These are phyloP conservation scores for Amiota communis DNA, from an alignment of 2,888 invertebrate genomes.

Conservation along the genomic window DNA sequence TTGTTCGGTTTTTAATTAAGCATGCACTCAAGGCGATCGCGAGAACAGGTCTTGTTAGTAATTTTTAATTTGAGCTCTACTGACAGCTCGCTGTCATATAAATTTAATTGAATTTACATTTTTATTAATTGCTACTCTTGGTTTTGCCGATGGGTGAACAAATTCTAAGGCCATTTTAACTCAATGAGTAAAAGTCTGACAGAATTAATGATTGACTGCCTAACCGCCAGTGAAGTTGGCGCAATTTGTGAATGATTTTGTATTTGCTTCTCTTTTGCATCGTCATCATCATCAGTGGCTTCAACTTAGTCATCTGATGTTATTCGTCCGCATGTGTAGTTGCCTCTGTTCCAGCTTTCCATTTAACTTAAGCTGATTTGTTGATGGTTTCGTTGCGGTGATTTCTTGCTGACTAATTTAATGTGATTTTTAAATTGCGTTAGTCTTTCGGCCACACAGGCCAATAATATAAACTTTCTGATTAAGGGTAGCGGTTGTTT, in stretches of 20 bases:
- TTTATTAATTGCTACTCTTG: conserved; percentile 68
- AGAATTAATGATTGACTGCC: conserved; percentile 33
- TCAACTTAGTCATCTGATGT: neutral
- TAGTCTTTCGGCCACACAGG: conserved; percentile 44
- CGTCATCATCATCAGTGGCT: neutral
- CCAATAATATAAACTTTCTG: conserved; percentile 8
- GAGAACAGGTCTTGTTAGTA: conserved; percentile 65
- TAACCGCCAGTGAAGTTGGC: conserved; percentile 1
- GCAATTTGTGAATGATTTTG: conserved; percentile 35
- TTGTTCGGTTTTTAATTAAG: conserved; percentile 66
- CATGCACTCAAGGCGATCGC: conserved; percentile 53
- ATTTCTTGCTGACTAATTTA: conserved; percentile 69
- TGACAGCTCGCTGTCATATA: conserved; percentile 72
- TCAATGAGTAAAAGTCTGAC: conserved; percentile 30
- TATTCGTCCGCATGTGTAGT: neutral
- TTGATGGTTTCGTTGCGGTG: conserved; percentile 66
- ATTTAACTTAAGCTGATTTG: conserved; percentile 60
- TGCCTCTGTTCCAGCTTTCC: conserved; percentile 4
- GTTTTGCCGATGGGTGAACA: conserved; percentile 47
- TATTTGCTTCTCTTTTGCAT: conserved; percentile 3
- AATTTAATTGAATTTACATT: conserved; percentile 72
- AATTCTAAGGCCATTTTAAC: neutral
- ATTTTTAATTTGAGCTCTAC: conserved; percentile 71
- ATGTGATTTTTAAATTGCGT: conserved; percentile 66
- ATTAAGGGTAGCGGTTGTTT: conserved; percentile 7